Base-by-base conservation (phyloP, 2,888 invertebrate genomes). In the Chymomyza caudatula region DNA sequence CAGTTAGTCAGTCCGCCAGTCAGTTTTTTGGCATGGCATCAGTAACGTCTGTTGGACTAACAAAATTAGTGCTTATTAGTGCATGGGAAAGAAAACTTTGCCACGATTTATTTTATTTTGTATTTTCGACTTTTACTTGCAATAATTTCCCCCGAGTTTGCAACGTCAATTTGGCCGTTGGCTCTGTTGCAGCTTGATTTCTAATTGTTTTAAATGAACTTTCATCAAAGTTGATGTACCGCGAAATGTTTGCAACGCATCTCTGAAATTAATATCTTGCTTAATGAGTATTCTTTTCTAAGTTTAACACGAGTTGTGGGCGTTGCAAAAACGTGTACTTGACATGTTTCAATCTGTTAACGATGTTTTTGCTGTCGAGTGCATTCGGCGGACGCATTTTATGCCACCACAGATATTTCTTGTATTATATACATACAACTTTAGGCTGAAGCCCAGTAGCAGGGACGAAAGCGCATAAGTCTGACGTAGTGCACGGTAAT, bases 11-110 rank as follows among this genome's bases (percentile, higher is more conserved):
- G 66, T 64, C 57, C 60, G 56, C 65, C 62, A 64, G 52, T 58
- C 44, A 54, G 60, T 54, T 17, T 17, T 17, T 47, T 47, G 47
- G 47, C 47, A 47, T 47, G 47, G 47, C 47, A 47, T 15, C 47
- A 47, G 47, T 19, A 47, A 19, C 47, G 19, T 13, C 13, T 51
- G 53, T 65, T 25, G 65, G 69, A 70, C 82, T 81, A 82, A 82
- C 84, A 75, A 81, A 82, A 82, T 82, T 82, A 82, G 79, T 77
- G 82, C 84, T 79, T 81, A 79, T 82, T 82, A 82, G 84, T 79
- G 83, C 77, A 79, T 19, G 47, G 19, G 5, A 17, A 47, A 47
- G 4, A 51, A 78, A 82, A 80, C 78, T 80, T 79, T 58, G 63
- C 73, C 65, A 60, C 69, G 63, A 71, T 74, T 74, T 71, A 67